Conservation (phyloP, 2,113 vertebrate genomes). For the Chauna torquata region DNA sequence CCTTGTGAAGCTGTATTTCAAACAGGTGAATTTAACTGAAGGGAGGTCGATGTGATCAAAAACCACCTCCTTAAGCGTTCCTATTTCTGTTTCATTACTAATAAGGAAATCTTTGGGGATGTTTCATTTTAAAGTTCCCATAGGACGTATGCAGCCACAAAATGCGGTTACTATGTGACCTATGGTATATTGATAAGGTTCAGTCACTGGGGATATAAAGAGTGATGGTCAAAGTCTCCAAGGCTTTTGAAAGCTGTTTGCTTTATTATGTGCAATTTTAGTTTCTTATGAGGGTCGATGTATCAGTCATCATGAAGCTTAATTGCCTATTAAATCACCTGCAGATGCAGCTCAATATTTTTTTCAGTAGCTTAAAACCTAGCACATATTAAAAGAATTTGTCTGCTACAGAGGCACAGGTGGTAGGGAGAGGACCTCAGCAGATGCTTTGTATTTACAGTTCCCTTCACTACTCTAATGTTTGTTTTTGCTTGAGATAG, state of each 20-base stretch:
- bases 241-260: background rate
- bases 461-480: background rate
- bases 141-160: background rate
- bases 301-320: background rate
- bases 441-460: background rate
- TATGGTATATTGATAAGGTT: background rate
- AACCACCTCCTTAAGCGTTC: background rate
- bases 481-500: background rate
- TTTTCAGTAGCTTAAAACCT: background rate
- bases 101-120: background rate
- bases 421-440: background rate
- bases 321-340: constrained; percentile 18
- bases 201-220: background rate
- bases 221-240: background rate
- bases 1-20: background rate
- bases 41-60: background rate
- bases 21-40: background rate
- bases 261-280: background rate
- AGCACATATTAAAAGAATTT: background rate
- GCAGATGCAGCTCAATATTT: background rate
- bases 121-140: background rate
- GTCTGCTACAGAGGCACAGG: background rate
- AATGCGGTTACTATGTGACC: background rate
- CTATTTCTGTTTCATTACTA: background rate
- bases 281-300: background rate